A percentile compares a stretch with the other conserved stretches of the same genome.
phyloP scores from a whole-genome alignment of 2,888 invertebrate species.

The Syrista parreyssii region DNA sequence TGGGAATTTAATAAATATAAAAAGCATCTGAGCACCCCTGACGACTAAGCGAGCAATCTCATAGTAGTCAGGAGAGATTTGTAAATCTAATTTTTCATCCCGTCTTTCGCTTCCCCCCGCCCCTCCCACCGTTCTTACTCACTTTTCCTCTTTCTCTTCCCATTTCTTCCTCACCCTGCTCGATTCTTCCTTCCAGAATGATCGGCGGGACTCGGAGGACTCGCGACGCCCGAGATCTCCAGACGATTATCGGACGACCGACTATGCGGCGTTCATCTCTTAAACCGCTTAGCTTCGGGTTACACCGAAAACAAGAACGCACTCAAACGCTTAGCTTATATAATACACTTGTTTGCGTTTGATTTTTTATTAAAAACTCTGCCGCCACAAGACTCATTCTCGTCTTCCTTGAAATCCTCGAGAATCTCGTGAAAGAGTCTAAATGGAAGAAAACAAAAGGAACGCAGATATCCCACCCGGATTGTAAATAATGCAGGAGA shows the following conservation, averaged over 20 bases:
- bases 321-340: slow-evolving; percentile 59
- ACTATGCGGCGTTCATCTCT: slow-evolving; percentile 61
- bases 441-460: too few species aligned
- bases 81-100: slow-evolving; percentile 63
- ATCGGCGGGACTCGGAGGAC: slow-evolving; percentile 13
- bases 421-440: not conserved
- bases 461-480: too few species aligned
- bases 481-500: too few species aligned
- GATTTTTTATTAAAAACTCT: slow-evolving; percentile 14
- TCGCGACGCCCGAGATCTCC: slow-evolving; percentile 45
- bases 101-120: slow-evolving; percentile 34
- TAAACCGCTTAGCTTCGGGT: slow-evolving; percentile 66
- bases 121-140: slow-evolving; percentile 36
- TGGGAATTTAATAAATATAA: not conserved
- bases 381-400: not conserved
- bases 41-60: slow-evolving; percentile 38
- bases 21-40: slow-evolving; percentile 29
- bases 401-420: not conserved
- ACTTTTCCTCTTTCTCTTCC: slow-evolving; percentile 23
- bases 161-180: not conserved
- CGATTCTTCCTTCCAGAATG: not conserved
- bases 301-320: slow-evolving; percentile 65
- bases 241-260: slow-evolving; percentile 58
- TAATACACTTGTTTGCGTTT: slow-evolving; percentile 60
- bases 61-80: slow-evolving; percentile 60